Base-by-base conservation (phyloP, 2,113 vertebrate species). In the Ageneiosus marmoratus region DNA sequence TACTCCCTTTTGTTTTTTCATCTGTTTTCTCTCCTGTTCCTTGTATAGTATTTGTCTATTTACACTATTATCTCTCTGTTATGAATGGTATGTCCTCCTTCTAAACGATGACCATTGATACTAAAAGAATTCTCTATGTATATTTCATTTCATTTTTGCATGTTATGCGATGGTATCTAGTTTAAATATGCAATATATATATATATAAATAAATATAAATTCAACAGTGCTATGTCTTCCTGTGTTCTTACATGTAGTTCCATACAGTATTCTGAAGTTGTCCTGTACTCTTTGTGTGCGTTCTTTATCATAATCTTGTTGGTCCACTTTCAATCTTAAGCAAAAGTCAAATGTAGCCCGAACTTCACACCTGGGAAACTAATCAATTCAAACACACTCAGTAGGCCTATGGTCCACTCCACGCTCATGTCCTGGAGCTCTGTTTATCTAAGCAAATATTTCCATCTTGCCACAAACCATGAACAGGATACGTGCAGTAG, bases 401-500 rank as follows among this genome's bases (percentile, higher is more conserved):
- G 89, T 86, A 72, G 48, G 34, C 69, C 79, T 86, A 70, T 53
- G 34, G 69, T 79, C 55, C 32, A 60, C 60, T 41, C n/a, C 41
- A 16, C 70, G 76, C 72, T 58, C 72, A 0, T 72, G 86, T 67
- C 75, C 62, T 77, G 65, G 62, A 5, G 51, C 83, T 88, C 16
- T 86, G 84, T 87, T 82, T 83, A 83, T 65, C 55, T 55, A 84
- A 74, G 74, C 48, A 48, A 4, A 72, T 77, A 89, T 87, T 89
- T 60, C 27, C 81, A 81, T 70, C 86, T 18, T 69, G 87, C 88
- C 72, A 87, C 90, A 89, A 82, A 89, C 89, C 86, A 46, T 37
- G 87, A 90, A 90, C 85, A 89, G 81, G 88, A 89, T 87, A 83
- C 84, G 83, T 55, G 76, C 82, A 85, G 86, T 46, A 51, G 86